These are phyloP conservation scores for Tenthredo mesomela DNA, from an alignment of 2,888 invertebrate genomes.

Conservation along the genomic window DNA sequence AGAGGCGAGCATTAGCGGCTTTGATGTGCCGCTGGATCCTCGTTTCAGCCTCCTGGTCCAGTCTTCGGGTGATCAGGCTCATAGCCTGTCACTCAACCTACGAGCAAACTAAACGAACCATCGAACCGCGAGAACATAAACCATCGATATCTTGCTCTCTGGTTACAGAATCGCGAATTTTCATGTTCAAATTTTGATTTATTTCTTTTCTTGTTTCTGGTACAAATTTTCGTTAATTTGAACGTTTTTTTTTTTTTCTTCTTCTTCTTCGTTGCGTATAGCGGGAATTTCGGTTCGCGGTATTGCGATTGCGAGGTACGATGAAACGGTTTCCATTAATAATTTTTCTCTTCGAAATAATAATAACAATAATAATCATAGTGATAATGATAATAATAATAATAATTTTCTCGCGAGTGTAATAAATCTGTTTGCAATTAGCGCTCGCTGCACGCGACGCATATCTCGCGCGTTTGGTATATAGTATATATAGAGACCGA, in stretches of 20 bases:
- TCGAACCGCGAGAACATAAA: constrained; percentile 67
- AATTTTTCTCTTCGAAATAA: background rate
- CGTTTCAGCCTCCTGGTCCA: constrained; percentile 15
- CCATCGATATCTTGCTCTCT: constrained; percentile 15
- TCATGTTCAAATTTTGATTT: background rate
- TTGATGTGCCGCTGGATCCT: constrained; percentile 72
- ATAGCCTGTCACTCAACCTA: constrained; percentile 74
- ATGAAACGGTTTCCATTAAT: constrained; percentile 35
- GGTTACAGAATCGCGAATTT: constrained; percentile 21
- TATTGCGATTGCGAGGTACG: background rate
- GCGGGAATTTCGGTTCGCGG: no score
- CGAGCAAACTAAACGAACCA: constrained; percentile 67
- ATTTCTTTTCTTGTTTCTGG: background rate
- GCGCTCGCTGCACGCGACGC: constrained; percentile 71
- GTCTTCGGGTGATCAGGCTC: constrained; percentile 60
- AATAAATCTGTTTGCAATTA: constrained; percentile 78
- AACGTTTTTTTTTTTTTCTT: background rate
- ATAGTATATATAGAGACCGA: constrained; percentile 55
- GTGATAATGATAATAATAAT: background rate
- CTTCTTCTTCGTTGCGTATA: no score
- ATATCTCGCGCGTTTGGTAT: background rate
- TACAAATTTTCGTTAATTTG: background rate
- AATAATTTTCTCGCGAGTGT: constrained; percentile 60
- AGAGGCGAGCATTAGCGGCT: constrained; percentile 68
- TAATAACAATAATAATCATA: background rate